Evolutionary conservation across 2,888 invertebrate genomes (phyloP).

Genomic region (Drosophila paranaensis): DNA sequence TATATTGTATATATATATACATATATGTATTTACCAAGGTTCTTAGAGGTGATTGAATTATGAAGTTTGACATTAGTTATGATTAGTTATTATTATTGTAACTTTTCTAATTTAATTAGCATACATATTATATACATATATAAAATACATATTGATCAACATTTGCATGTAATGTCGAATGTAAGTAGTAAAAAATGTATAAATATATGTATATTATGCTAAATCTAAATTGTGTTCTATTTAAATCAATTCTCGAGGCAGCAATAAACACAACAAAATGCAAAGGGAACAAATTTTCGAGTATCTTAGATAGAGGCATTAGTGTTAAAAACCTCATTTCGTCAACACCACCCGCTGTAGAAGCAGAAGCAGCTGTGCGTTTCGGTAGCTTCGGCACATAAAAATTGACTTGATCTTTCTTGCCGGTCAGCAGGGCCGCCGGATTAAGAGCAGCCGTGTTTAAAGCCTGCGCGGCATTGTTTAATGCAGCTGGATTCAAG

Average conservation of each 20-base stretch:
- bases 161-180: constrained; percentile 15
- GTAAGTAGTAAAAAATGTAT: constrained; percentile 23
- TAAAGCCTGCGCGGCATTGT: constrained; percentile 79
- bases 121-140: constrained; percentile 19
- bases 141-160: constrained; percentile 18
- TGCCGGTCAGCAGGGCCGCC: constrained; percentile 74
- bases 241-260: constrained; percentile 20
- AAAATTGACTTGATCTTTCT: constrained; percentile 82
- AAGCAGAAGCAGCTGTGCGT: constrained; percentile 60
- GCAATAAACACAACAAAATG: constrained; percentile 53
- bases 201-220: constrained; percentile 19
- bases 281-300: constrained; percentile 43
- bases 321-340: constrained; percentile 80
- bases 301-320: constrained; percentile 25
- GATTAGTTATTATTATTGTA: constrained; percentile 6
- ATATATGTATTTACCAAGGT: not conserved
- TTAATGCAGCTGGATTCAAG: constrained; percentile 77
- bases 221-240: constrained; percentile 5
- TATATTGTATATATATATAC: not conserved
- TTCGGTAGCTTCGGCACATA: constrained; percentile 81
- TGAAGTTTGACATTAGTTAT: constrained; percentile 4
- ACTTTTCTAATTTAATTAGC: constrained; percentile 7
- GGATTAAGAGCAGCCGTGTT: constrained; percentile 80
- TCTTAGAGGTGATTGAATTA: not conserved
- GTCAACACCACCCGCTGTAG: constrained; percentile 56